A percentile compares a stretch with the other conserved stretches of the same genome.
Conservation (phyloP, 2,113 vertebrate species). For the Pygoscelis antarcticus region DNA sequence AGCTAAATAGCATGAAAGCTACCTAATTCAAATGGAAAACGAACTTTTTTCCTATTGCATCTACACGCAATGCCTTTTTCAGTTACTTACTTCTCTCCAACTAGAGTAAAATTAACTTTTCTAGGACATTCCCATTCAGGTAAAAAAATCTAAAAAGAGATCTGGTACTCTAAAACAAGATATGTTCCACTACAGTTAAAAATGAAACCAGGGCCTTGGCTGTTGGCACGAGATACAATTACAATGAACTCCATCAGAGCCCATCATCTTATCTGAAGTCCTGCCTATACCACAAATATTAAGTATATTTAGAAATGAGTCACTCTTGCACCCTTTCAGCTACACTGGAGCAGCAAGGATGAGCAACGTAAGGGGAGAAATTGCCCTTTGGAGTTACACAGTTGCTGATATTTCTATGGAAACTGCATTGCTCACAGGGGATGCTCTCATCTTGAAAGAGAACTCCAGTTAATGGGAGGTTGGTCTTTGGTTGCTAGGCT, state of each 20-base stretch:
- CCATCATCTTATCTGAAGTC: not conserved
- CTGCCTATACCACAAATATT: constrained; percentile 22
- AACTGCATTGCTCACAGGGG: constrained; percentile 20
- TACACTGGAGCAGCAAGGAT: not conserved
- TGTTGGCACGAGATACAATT: not conserved
- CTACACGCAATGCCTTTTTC: not conserved
- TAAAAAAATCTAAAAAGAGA: not conserved
- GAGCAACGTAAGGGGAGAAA: not conserved
- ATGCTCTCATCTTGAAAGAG: constrained; percentile 18
- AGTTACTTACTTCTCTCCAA: not conserved
- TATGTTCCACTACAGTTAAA: not conserved
- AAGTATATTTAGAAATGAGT: constrained; percentile 32
- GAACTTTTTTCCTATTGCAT: not conserved
- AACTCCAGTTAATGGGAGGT: not conserved
- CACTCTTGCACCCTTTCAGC: not conserved
- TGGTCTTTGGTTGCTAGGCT: not conserved
- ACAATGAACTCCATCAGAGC: not conserved
- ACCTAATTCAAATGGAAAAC: not conserved
- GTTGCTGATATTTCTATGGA: constrained; percentile 44
- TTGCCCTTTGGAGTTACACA: not conserved
- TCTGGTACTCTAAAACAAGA: not conserved
- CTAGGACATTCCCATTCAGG: not conserved
- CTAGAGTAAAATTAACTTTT: not conserved
- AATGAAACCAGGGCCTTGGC: not conserved
- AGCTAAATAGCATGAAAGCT: not conserved